phyloP scores from a whole-genome alignment of 2,113 vertebrate species.

The Sander lucioperca region DNA sequence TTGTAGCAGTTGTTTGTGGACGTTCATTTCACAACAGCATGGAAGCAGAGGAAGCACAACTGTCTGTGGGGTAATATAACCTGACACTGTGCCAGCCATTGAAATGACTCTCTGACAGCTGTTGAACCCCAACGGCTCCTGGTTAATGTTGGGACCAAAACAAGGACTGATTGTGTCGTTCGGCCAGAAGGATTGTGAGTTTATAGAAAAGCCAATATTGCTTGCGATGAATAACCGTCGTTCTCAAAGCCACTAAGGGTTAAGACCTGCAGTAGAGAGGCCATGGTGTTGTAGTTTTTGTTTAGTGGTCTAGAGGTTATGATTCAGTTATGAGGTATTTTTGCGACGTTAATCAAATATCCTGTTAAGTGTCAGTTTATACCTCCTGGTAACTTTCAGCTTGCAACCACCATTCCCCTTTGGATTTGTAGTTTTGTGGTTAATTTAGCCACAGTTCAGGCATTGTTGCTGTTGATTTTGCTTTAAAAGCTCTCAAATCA shows the following conservation, averaged over 20 bases:
- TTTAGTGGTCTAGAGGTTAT: too few relatives aligned
- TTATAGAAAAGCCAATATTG: background rate
- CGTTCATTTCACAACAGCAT: background rate
- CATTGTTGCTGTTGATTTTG: background rate
- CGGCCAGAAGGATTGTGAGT: background rate
- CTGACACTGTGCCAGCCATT: slow-evolving; percentile 25
- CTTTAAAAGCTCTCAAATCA: background rate
- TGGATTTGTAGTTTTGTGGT: too few relatives aligned
- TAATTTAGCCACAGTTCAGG: background rate
- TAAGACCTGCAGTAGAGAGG: too few relatives aligned
- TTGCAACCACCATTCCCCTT: too few relatives aligned
- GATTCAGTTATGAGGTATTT: too few relatives aligned
- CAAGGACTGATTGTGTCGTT: slow-evolving; percentile 15
- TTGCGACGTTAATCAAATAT: too few relatives aligned
- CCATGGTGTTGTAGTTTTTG: too few relatives aligned
- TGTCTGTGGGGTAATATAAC: slow-evolving; percentile 14
- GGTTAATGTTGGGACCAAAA: slow-evolving; percentile 1
- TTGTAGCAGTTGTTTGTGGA: background rate
- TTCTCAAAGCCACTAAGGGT: background rate
- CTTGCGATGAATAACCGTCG: background rate
- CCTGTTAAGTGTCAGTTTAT: too few relatives aligned
- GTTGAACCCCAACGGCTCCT: slow-evolving; percentile 19
- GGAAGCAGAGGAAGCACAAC: slow-evolving; percentile 19
- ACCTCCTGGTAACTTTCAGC: too few relatives aligned
- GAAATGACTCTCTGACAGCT: slow-evolving; percentile 43